A percentile compares a stretch with the other conserved stretches of the same genome.
phyloP scores from a whole-genome alignment of 2,113 vertebrate species.

The Hypanus sabinus region DNA sequence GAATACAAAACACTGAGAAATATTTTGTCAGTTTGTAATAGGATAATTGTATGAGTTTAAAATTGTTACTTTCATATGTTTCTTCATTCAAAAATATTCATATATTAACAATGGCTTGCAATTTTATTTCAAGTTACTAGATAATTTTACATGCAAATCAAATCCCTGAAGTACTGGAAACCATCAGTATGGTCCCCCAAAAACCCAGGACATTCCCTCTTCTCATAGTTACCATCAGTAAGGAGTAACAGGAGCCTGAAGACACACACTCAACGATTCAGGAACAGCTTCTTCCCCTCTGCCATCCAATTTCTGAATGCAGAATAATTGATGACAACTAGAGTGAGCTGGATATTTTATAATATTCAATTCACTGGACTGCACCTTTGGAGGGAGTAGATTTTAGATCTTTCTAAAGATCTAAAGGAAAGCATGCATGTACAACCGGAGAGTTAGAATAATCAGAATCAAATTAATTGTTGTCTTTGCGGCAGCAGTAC shows the following conservation, averaged over 20 bases:
- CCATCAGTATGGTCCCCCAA: too few species aligned
- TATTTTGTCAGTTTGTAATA: neutral
- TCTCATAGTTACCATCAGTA: too few species aligned
- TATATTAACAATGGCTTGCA: neutral
- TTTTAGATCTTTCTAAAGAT: neutral
- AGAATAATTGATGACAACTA: neutral
- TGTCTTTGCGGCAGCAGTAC: too few species aligned
- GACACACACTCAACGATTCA: too few species aligned
- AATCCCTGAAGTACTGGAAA: neutral
- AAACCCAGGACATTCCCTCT: too few species aligned
- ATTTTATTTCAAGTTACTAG: neutral
- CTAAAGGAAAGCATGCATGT: neutral
- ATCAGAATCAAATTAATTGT: neutral
- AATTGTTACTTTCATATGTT: neutral
- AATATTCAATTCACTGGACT: neutral
- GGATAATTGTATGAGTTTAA: neutral
- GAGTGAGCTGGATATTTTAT: neutral
- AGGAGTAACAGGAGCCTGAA: too few species aligned
- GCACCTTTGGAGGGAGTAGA: neutral
- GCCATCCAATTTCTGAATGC: neutral
- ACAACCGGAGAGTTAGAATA: neutral
- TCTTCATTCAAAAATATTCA: neutral
- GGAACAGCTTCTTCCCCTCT: too few species aligned
- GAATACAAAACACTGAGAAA: neutral
- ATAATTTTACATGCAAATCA: neutral